Conservation (phyloP, 2,797 vertebrate genomes). For the Anguilla megastoma region DNA sequence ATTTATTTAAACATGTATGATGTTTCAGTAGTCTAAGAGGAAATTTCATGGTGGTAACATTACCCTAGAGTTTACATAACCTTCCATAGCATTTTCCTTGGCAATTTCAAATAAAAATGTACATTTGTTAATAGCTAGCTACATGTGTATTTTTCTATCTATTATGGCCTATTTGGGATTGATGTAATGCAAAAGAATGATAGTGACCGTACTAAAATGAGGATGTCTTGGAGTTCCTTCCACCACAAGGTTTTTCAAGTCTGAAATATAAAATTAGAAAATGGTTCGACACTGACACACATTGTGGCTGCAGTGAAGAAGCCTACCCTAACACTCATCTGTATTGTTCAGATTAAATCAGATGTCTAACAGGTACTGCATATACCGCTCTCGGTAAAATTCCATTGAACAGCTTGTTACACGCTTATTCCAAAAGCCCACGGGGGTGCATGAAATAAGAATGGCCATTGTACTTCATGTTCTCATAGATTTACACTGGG, state of each 20-base stretch:
- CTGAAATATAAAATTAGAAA: not conserved
- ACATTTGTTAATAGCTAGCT: not conserved
- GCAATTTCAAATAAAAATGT: not conserved
- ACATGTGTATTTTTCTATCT: not conserved
- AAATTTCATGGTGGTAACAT: not conserved
- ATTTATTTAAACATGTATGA: not conserved
- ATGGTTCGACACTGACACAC: not conserved
- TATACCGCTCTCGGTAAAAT: slow-evolving; percentile 40
- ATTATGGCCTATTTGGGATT: not conserved
- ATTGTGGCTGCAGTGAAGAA: not conserved
- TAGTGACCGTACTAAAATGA: not conserved
- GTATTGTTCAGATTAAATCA: slow-evolving; percentile 39
- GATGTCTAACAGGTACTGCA: slow-evolving; percentile 45
- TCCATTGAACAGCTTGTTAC: slow-evolving; percentile 48
- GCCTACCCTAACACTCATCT: not conserved
- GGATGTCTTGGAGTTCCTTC: not conserved
- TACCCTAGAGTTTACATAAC: not conserved
- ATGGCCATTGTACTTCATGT: slow-evolving; percentile 28
- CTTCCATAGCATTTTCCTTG: too few species aligned
- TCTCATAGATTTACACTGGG: slow-evolving; percentile 47
- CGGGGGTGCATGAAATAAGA: slow-evolving; percentile 34
- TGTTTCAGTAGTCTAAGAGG: not conserved
- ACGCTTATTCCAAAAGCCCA: slow-evolving; percentile 39
- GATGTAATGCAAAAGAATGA: not conserved
- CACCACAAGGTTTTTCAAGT: not conserved